Percentiles rank a stretch among this genome's conserved stretches.
These are phyloP conservation scores for Limanda limanda DNA, from an alignment of 2,113 vertebrate species.

Conservation along the genomic window DNA sequence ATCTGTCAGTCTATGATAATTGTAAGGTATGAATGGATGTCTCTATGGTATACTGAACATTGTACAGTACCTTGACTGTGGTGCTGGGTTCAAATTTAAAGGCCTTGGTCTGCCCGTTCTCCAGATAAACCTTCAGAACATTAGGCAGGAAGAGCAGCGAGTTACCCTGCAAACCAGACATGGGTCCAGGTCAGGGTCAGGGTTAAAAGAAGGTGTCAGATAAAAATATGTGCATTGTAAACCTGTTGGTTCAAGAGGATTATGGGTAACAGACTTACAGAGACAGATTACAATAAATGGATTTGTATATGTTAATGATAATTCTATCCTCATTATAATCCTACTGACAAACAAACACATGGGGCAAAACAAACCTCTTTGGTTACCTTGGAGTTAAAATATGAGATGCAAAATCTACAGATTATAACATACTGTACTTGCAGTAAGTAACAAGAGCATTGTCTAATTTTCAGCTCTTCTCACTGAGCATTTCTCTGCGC, in stretches of 20 bases:
- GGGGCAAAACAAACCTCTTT: no score
- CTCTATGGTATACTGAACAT: neutral
- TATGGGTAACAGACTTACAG: neutral
- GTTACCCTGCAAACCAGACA: slow-evolving; percentile 86
- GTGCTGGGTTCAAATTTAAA: slow-evolving; percentile 94
- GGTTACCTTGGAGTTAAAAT: neutral
- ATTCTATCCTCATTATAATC: no score
- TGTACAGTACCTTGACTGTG: slow-evolving; percentile 90
- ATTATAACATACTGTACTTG: neutral
- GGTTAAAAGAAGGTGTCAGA: slow-evolving; percentile 10
- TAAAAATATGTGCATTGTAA: neutral
- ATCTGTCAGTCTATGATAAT: neutral
- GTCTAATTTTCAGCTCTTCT: slow-evolving; percentile 6
- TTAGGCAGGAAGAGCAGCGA: slow-evolving; percentile 96
- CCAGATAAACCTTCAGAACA: slow-evolving; percentile 96
- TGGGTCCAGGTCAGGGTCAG: slow-evolving; percentile 20
- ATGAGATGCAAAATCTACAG: neutral
- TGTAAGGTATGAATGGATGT: neutral
- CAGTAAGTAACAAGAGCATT: no score
- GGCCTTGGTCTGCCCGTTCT: slow-evolving; percentile 98
- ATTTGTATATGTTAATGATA: no score
- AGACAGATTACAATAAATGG: neutral
- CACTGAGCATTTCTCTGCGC: neutral
- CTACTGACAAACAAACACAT: no score
- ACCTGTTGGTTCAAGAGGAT: slow-evolving; percentile 8